Conservation (phyloP, 2,113 vertebrate genomes). For the Psephotus haematonotus region DNA sequence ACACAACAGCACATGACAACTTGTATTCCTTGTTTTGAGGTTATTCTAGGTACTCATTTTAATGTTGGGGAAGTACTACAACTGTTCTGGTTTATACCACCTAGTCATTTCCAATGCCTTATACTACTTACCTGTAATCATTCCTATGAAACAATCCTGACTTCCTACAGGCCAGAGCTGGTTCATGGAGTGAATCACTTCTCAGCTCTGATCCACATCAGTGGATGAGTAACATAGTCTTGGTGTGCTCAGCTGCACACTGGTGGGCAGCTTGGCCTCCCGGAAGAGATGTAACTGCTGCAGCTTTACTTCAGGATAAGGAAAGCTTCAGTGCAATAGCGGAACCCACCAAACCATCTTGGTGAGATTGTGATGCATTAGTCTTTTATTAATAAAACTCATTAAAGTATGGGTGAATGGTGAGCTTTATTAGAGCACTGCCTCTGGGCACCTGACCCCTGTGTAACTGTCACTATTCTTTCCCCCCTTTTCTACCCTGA, state of each 20-base stretch:
- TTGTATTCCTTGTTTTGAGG: background rate
- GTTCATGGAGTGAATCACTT: too few relatives aligned
- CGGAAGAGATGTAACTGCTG: background rate
- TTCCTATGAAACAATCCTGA: rapidly evolving
- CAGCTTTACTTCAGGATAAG: background rate
- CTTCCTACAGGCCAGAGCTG: background rate
- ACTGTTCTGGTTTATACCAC: background rate
- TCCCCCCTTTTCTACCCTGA: background rate
- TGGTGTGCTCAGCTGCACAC: rapidly evolving
- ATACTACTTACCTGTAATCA: background rate
- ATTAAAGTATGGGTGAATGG: background rate
- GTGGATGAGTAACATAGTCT: background rate
- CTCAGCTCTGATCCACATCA: background rate
- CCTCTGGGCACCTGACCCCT: background rate
- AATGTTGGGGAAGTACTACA: background rate
- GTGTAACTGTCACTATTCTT: background rate
- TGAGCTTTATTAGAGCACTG: background rate
- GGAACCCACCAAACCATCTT: background rate
- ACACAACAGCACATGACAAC: rapidly evolving
- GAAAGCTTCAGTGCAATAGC: background rate
- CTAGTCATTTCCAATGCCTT: background rate
- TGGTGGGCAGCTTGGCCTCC: background rate
- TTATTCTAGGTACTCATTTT: background rate
- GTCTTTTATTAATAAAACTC: conserved; percentile 12
- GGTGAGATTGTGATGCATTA: background rate